Evolutionary conservation across 2,888 invertebrate genomes (phyloP).

Genomic region (Epistrophe eligans): DNA sequence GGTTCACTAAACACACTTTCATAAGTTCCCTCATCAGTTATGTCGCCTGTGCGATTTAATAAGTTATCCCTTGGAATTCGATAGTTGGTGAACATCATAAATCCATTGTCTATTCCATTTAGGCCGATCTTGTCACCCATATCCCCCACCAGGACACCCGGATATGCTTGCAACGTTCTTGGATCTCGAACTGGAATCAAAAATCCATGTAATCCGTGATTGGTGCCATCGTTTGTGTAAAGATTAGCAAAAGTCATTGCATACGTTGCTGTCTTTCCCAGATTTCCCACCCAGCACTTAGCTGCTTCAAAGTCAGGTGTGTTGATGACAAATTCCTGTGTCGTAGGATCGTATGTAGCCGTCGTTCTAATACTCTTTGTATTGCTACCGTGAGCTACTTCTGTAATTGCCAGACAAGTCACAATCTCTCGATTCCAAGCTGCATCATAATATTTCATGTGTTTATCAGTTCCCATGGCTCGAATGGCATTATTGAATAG

Average conservation of each 20-base stretch:
- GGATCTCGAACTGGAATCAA: constrained; percentile 93
- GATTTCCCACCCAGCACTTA: constrained; percentile 98
- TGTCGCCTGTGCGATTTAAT: constrained; percentile 94
- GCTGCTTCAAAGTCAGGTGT: constrained; percentile 97
- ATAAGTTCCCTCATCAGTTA: constrained; percentile 93
- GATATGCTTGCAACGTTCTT: constrained; percentile 89
- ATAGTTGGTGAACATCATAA: constrained; percentile 94
- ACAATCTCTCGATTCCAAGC: constrained; percentile 90
- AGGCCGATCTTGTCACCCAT: constrained; percentile 97
- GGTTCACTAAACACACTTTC: constrained; percentile 96
- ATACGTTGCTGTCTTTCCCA: constrained; percentile 94
- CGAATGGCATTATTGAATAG: constrained; percentile 90
- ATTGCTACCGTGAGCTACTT: constrained; percentile 97
- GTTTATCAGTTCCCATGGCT: constrained; percentile 90
- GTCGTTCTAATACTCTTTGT: constrained; percentile 95
- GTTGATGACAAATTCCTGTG: constrained; percentile 93
- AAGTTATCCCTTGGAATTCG: constrained; percentile 93
- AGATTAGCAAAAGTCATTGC: constrained; percentile 95
- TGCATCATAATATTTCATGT: constrained; percentile 88
- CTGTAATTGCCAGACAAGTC: constrained; percentile 95
- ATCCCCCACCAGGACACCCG: constrained; percentile 94
- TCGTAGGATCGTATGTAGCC: constrained; percentile 92
- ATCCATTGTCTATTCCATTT: constrained; percentile 97
- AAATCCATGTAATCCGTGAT: constrained; percentile 95
- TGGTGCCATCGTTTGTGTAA: constrained; percentile 90